Base-by-base conservation (phyloP, 2,797 vertebrate species). In the Percopsis omiscomaycus region DNA sequence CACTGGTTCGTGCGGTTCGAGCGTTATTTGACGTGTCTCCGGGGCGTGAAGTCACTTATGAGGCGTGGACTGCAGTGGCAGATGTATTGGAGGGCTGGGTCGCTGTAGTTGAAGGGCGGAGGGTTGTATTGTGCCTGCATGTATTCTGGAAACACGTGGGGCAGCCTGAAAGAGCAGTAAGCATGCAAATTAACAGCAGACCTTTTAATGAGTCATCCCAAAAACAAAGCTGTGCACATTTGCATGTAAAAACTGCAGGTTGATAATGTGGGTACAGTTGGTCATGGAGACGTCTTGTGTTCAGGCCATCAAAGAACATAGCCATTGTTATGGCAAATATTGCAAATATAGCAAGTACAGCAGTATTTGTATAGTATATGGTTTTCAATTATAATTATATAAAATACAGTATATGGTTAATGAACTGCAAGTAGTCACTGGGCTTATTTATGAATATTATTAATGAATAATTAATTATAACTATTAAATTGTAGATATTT, bases 11-110 rank as follows among this genome's bases (percentile, higher is more conserved):
- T 50, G 32, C 37, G 45, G 48, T 59, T n/a, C 52, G 59, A 13
- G 4, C 62, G 13, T 11, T 54, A 27, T 55, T 11, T 67, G 16
- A 42, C 45, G 37, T 61, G 79, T 50, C 83, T 90, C 44, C 86
- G 74, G 49, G 87, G 81, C 27, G 70, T 62, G 66, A 88, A 51
- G 82, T 80, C 66, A 77, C 92, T 90, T 49, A 92, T 74, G 71
- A 91, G 59, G 53, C 91, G 86, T 1, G 92, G 92, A 73, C 92
- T 91, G 77, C 81, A 75, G 88, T 95, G 94, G 69, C 83, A 91
- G 1, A 74, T 86, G 84, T 95, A 94, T 15, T 89, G 90, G 66
- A 92, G 84, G 28, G 91, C 82, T 0, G 92, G 92, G 71, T 94
- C 92, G 0, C 81, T 70, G 62, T 89, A 90, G 89, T 92, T 92